Evolutionary conservation across 2,797 vertebrate species (phyloP).

Genomic region (Mus caroli): DNA sequence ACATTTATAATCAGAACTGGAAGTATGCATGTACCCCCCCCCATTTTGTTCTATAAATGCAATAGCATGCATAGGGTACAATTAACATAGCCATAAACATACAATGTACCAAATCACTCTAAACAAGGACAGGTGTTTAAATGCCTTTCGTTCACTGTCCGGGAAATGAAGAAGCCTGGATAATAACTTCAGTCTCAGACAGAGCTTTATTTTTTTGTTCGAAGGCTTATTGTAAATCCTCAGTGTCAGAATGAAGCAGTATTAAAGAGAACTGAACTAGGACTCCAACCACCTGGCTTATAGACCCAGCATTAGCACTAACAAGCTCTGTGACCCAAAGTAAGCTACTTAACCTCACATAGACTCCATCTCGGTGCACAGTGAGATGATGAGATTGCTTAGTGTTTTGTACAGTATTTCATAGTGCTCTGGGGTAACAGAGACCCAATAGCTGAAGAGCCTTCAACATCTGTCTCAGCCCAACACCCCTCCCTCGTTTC

Average conservation of each 20-base stretch:
- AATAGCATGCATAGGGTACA: slow-evolving; percentile 42
- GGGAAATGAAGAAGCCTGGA: slow-evolving; percentile 81
- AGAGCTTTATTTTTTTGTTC: slow-evolving; percentile 83
- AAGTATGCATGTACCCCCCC: slow-evolving; percentile 23
- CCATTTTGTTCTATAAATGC: slow-evolving; percentile 66
- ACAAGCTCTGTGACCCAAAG: slow-evolving; percentile 72
- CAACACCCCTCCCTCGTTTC: neutral
- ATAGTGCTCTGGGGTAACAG: neutral
- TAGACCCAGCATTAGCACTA: slow-evolving; percentile 70
- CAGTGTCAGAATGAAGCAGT: slow-evolving; percentile 74
- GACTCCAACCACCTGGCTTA: slow-evolving; percentile 56
- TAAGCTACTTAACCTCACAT: slow-evolving; percentile 68
- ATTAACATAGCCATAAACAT: slow-evolving; percentile 65
- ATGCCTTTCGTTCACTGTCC: slow-evolving; percentile 83
- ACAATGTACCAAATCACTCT: slow-evolving; percentile 69
- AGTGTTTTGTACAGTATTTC: neutral
- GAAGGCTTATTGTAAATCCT: slow-evolving; percentile 84
- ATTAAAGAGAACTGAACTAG: slow-evolving; percentile 64
- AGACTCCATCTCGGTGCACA: neutral
- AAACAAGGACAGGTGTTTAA: slow-evolving; percentile 81
- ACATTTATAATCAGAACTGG: slow-evolving; percentile 67
- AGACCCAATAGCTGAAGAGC: neutral
- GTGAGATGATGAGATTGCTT: slow-evolving; percentile 5
- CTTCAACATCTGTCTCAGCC: neutral
- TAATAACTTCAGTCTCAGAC: slow-evolving; percentile 83